Percentiles rank a stretch among this genome's conserved stretches.
phyloP scores from a whole-genome alignment of 2,113 vertebrate genomes.

The Saccopteryx bilineata region DNA sequence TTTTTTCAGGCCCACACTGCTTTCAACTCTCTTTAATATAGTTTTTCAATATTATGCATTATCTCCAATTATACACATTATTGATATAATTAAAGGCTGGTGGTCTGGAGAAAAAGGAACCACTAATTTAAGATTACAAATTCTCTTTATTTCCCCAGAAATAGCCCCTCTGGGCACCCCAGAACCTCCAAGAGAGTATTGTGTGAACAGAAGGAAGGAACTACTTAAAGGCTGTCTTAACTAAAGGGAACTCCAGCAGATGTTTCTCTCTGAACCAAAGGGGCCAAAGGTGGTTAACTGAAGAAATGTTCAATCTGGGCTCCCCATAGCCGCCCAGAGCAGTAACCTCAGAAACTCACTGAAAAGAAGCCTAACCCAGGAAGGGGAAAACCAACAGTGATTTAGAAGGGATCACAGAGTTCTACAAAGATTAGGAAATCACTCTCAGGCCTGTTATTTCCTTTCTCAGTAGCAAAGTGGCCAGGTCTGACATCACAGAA shows the following conservation, averaged over 20 bases:
- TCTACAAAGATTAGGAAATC: constrained; percentile 9
- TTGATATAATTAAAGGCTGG: neutral
- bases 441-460: constrained; percentile 42
- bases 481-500: constrained; percentile 28
- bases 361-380: neutral
- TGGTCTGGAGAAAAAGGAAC: constrained; percentile 10
- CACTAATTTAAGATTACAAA: neutral
- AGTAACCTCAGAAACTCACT: neutral
- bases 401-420: neutral
- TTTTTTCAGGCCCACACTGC: neutral
- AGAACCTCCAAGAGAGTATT: neutral
- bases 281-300: neutral
- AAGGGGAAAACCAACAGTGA: no score
- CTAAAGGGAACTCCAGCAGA: neutral
- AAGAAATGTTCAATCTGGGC: neutral
- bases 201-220: neutral
- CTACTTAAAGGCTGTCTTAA: neutral
- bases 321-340: neutral
- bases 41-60: neutral
- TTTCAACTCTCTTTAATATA: neutral
- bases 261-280: neutral
- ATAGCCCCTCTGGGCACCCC: neutral
- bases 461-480: constrained; percentile 40
- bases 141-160: constrained; percentile 11
- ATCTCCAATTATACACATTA: constrained; percentile 23